A percentile compares a stretch with the other conserved stretches of the same genome.
Conservation (phyloP, 2,113 vertebrate genomes). For the Clarias macrocephalus region DNA sequence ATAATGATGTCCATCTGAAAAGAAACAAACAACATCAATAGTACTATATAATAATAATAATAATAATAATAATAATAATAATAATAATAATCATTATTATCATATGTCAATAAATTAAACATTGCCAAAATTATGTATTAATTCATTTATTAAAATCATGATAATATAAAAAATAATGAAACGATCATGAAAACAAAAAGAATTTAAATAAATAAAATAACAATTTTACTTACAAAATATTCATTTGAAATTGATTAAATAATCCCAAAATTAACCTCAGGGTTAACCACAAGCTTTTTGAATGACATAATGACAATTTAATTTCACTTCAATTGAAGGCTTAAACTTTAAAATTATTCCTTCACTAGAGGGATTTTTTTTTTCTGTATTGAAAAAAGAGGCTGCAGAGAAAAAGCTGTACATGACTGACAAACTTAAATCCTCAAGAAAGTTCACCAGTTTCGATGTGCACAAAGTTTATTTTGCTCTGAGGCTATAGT, state of each 20-base stretch:
- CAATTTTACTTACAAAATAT: no score
- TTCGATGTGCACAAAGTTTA: not conserved
- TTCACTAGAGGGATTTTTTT: not conserved
- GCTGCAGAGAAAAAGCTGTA: not conserved
- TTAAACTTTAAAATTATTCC: not conserved
- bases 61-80: not conserved
- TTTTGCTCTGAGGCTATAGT: conserved; percentile 10
- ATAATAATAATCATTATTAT: not conserved
- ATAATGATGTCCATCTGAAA: not conserved
- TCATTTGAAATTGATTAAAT: not conserved
- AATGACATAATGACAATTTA: not conserved
- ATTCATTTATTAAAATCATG: no score
- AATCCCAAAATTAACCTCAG: not conserved
- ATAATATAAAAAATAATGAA: no score
- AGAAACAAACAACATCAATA: not conserved
- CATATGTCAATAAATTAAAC: not conserved
- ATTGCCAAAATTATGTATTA: not conserved
- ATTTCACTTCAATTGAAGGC: not conserved
- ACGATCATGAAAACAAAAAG: no score
- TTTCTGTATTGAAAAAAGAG: no score
- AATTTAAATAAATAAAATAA: no score
- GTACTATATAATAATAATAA: not conserved
- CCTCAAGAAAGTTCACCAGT: not conserved
- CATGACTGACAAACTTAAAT: not conserved
- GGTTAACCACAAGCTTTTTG: not conserved